Evolutionary conservation across 2,888 invertebrate genomes (phyloP).

Genomic region (Biston stratarius): DNA sequence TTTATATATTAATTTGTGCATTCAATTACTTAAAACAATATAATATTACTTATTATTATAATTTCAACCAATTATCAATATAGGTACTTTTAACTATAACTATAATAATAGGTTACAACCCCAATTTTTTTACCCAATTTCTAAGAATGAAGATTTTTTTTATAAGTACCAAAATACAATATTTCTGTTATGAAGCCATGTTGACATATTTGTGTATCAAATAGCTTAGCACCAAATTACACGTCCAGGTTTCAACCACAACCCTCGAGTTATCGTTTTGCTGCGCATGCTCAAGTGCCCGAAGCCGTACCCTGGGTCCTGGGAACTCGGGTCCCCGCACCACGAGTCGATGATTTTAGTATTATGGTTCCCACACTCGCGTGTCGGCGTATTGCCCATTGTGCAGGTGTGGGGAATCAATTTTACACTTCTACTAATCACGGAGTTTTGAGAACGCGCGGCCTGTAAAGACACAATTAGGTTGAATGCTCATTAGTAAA

Average conservation of each 20-base stretch:
- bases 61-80: no score
- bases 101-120: no score
- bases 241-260: slow-evolving; percentile 25
- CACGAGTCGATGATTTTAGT: slow-evolving; percentile 1
- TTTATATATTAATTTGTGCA: no score
- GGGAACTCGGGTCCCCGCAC: slow-evolving; percentile 4
- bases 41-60: no score
- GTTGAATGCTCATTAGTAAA: not conserved
- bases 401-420: slow-evolving; percentile 39
- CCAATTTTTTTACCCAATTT: no score
- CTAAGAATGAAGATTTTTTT: no score
- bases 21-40: no score
- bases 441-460: slow-evolving; percentile 30
- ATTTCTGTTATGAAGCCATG: no score
- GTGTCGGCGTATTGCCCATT: slow-evolving; percentile 34
- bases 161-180: no score
- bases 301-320: slow-evolving; percentile 22
- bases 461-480: not conserved
- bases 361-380: slow-evolving; percentile 33
- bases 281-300: slow-evolving; percentile 26
- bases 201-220: no score
- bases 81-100: no score
- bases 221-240: slow-evolving; percentile 8
- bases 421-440: slow-evolving; percentile 39
- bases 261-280: slow-evolving; percentile 9